A percentile compares a stretch with the other conserved stretches of the same genome.
Evolutionary conservation across 30 jellyfish, hydroid and myxozoan genomes (phyloP).

Genomic region (Pelagia noctiluca): DNA sequence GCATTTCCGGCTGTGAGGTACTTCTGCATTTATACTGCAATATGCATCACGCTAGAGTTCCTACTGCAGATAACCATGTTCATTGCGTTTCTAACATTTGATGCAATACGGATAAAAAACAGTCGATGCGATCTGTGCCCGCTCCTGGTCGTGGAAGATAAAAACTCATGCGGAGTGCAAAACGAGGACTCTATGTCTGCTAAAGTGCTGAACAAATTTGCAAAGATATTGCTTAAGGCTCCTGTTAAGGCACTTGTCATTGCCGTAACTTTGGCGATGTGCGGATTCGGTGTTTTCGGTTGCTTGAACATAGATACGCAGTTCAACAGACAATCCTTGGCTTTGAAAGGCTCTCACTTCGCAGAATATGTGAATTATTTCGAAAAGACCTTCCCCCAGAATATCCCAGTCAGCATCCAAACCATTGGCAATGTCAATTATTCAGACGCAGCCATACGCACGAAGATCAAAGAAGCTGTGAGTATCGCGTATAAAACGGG

Average conservation of each 20-base stretch:
- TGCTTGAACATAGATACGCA: constrained; percentile 17
- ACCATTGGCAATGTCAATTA: constrained; percentile 33
- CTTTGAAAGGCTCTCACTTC: constrained; percentile 19
- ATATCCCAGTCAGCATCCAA: constrained; percentile 48
- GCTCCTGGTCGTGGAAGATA: constrained; percentile 56
- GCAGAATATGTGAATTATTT: constrained; percentile 20
- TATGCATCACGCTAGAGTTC: constrained; percentile 45
- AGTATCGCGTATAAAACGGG: constrained; percentile 51
- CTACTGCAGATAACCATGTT: constrained; percentile 61
- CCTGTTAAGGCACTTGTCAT: constrained; percentile 30
- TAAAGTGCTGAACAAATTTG: constrained; percentile 30
- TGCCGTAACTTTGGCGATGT: constrained; percentile 17
- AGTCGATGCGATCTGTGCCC: constrained; percentile 72
- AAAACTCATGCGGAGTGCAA: background rate
- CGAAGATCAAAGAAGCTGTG: constrained; percentile 17
- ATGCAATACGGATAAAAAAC: constrained; percentile 52
- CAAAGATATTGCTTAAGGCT: constrained; percentile 1
- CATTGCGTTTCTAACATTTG: constrained; percentile 62
- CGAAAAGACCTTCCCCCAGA: constrained; percentile 48
- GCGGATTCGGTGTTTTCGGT: constrained; percentile 56
- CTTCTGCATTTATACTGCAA: constrained; percentile 69
- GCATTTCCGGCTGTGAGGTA: constrained; percentile 73
- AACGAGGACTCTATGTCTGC: background rate
- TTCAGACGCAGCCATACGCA: constrained; percentile 41
- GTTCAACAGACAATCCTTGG: constrained; percentile 30